phyloP scores from a whole-genome alignment of 1,140 invertebrate species.

The Tribolium castaneum region DNA sequence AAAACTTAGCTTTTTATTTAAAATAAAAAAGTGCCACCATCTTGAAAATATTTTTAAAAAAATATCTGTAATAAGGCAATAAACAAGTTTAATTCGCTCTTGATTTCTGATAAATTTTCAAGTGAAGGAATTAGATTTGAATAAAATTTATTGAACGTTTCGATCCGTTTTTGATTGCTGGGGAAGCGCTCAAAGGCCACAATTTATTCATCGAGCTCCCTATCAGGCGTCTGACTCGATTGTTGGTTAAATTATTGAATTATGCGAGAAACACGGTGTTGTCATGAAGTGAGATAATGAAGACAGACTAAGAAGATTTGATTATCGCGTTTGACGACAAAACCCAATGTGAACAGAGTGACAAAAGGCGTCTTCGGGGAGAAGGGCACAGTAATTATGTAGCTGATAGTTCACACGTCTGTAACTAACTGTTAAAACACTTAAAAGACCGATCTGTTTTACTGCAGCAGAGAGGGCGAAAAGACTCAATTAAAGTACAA shows the following conservation, averaged over 20 bases:
- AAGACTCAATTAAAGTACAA: not conserved
- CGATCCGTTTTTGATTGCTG: no score
- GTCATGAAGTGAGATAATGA: conserved; percentile 41
- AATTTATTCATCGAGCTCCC: not conserved
- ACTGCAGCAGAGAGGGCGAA: not conserved
- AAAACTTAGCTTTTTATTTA: no score
- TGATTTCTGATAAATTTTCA: no score
- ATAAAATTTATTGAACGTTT: no score
- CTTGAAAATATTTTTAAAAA: no score
- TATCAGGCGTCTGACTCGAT: not conserved
- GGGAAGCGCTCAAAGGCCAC: not conserved
- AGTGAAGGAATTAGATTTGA: no score
- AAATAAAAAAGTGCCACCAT: no score
- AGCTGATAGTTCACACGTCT: conserved; percentile 22
- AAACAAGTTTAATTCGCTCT: no score
- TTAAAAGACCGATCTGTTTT: conserved; percentile 31
- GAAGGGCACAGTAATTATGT: conserved; percentile 19
- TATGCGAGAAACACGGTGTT: conserved; percentile 31
- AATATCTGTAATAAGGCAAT: no score
- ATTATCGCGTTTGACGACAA: conserved; percentile 36
- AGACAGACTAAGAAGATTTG: conserved; percentile 41
- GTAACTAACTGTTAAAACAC: conserved; percentile 27
- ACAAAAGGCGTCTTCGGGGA: conserved; percentile 25
- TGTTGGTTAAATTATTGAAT: conserved; percentile 39
- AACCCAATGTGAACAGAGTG: conserved; percentile 29